A percentile compares a stretch with the other conserved stretches of the same genome.
Evolutionary conservation across 2,888 invertebrate genomes (phyloP).

Genomic region (Biston betularia): DNA sequence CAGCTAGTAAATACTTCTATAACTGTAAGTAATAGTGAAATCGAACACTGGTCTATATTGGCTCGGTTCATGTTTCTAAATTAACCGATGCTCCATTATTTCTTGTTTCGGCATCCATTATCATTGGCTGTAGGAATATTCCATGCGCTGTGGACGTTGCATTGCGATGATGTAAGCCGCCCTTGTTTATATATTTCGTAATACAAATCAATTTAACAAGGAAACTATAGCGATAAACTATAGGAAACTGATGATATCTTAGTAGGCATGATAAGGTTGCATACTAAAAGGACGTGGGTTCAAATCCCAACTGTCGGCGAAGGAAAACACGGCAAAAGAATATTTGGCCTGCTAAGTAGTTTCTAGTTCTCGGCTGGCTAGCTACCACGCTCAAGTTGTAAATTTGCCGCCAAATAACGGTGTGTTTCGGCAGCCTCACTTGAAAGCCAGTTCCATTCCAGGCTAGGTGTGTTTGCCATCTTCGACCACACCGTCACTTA

Average conservation of each 20-base stretch:
- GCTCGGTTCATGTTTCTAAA: background rate
- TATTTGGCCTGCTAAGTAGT: background rate
- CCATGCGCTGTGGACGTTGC: background rate
- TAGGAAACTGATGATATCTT: no score
- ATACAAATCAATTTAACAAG: no score
- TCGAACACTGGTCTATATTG: background rate
- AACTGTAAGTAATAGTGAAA: background rate
- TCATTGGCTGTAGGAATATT: conserved; percentile 12
- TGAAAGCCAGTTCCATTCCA: no score
- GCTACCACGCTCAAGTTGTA: no score
- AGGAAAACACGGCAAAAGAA: no score
- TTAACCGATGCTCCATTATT: conserved; percentile 11
- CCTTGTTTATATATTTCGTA: background rate
- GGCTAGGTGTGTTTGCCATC: no score
- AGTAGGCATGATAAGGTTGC: no score
- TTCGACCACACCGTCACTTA: no score
- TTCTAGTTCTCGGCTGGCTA: no score
- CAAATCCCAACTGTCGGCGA: no score
- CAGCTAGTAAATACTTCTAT: background rate
- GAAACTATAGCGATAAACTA: no score
- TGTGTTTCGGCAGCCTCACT: background rate
- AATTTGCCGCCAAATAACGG: background rate
- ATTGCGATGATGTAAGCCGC: background rate
- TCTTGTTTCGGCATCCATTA: conserved; percentile 5
- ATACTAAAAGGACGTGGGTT: no score